Evolutionary conservation across 23 tunicate genomes (phyloP).

Genomic region (Trididemnum clinides): DNA sequence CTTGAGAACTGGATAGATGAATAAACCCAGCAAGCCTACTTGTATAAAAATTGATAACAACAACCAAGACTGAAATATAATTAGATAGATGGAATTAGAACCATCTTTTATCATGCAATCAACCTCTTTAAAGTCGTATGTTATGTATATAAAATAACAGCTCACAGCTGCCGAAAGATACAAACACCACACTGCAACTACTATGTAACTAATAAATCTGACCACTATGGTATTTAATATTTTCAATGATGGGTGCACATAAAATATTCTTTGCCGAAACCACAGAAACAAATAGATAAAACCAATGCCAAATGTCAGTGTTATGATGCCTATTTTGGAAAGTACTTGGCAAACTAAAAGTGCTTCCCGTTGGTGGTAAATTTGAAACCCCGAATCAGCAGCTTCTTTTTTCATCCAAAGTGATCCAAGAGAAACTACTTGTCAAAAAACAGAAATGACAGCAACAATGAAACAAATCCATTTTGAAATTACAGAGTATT

Average conservation of each 20-base stretch:
- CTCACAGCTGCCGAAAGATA: slow-evolving; percentile 21
- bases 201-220: slow-evolving; percentile 20
- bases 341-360: not conserved
- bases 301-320: not conserved
- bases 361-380: too few species aligned
- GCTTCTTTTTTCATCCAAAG: not conserved
- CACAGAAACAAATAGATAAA: slow-evolving; percentile 57
- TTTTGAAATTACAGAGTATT: not conserved
- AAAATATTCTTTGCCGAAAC: slow-evolving; percentile 71
- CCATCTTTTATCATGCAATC: slow-evolving; percentile 11
- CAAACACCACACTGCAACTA: slow-evolving; percentile 42
- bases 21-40: slow-evolving; percentile 53
- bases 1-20: slow-evolving; percentile 43
- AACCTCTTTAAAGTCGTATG: slow-evolving; percentile 11
- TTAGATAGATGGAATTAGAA: not conserved
- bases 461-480: not conserved
- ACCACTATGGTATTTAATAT: slow-evolving; percentile 41
- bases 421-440: not conserved
- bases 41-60: slow-evolving; percentile 50
- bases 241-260: slow-evolving; percentile 48
- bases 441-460: not conserved
- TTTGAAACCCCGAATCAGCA: too few species aligned
- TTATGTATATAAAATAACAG: not conserved
- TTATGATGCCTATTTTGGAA: not conserved
- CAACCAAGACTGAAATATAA: slow-evolving; percentile 40